Conservation (phyloP, 2,888 invertebrate species). For the Hypomecis punctinalis region DNA sequence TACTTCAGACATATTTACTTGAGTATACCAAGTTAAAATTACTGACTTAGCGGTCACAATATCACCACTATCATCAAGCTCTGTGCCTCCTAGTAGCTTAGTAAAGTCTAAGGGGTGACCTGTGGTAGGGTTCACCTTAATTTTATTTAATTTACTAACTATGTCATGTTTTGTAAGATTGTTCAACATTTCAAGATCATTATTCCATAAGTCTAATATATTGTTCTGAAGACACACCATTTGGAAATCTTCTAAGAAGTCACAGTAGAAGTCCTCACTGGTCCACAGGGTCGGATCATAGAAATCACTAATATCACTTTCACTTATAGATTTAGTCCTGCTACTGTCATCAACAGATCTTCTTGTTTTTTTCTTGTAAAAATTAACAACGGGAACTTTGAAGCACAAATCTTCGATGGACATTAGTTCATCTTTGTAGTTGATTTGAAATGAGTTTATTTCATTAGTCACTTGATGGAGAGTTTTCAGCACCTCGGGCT, state of each 20-base stretch:
- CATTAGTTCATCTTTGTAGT: conserved; percentile 56
- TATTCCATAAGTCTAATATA: conserved; percentile 89
- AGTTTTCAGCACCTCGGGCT: conserved; percentile 83
- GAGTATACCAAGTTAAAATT: conserved; percentile 86
- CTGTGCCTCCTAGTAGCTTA: conserved; percentile 86
- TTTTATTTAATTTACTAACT: conserved; percentile 84
- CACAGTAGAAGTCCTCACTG: conserved; percentile 86
- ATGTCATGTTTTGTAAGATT: conserved; percentile 86
- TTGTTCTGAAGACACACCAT: conserved; percentile 87
- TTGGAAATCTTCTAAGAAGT: conserved; percentile 85
- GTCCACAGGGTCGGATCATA: conserved; percentile 86
- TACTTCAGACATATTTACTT: conserved; percentile 88
- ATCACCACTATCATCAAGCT: conserved; percentile 84
- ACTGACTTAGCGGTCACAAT: conserved; percentile 87
- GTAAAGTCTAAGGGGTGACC: conserved; percentile 88
- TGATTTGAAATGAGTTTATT: conserved; percentile 71
- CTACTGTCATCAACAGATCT: conserved; percentile 56
- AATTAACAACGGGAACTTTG: conserved; percentile 76
- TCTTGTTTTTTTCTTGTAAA: conserved; percentile 55
- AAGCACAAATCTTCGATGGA: conserved; percentile 72
- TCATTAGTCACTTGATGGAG: conserved; percentile 81
- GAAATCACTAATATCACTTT: conserved; percentile 58
- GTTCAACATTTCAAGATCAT: conserved; percentile 79
- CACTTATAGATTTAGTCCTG: conserved; percentile 40
- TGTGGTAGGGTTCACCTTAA: conserved; percentile 86